Evolutionary conservation across 2,113 vertebrate species (phyloP), one percentile per base, ranked within the genome.

Genomic region (Myrmophylax atrothorax): DNA sequence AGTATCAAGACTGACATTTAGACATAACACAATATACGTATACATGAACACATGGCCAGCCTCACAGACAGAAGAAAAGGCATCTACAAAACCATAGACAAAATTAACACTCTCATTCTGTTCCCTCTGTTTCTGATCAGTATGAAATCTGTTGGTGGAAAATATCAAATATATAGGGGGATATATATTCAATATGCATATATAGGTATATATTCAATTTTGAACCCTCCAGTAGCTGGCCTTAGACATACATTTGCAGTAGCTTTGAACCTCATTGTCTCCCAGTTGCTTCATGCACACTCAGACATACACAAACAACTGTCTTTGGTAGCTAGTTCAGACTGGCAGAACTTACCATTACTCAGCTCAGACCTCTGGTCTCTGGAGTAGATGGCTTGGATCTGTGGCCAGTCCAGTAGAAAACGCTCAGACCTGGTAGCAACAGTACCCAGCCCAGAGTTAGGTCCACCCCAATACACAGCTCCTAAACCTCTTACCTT

Each of bases 391-490:
- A 33, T 81, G 12, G 4, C 29, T 37, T 55, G 47, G 31, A 31
- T 23, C 15, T 42, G 4, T 0, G 3, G 12, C 15, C 3, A 4
- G 31, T 56, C 4, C 9, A 42, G 18, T 3, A 63, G 28, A 18
- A 9, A 69, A 1, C 3, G 10, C 22, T 55, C 44, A 74, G n/a
- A 70, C 4, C 2, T 70, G 3, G 4, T 66, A 20, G 73, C 46
- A 76, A 1, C 0, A 0, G 0, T 23, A 38, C 4, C 6, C 33
- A 55, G 17, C 0, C 1, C 18, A 83, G 35, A 55, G 6, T 33
- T 19, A 60, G 5, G 5, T 4, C 19, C 35, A 75, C 19, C 58
- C 6, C 2, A 55, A 2, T 6, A n/a, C 0, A 0, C 29, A 14
- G 4, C 9, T 85, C 4, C 17, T 58, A 76, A 29, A 46, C 2